Percentiles rank a stretch among this genome's conserved stretches.
Conservation (phyloP, 2,113 vertebrate species). For the Larimichthys crocea region DNA sequence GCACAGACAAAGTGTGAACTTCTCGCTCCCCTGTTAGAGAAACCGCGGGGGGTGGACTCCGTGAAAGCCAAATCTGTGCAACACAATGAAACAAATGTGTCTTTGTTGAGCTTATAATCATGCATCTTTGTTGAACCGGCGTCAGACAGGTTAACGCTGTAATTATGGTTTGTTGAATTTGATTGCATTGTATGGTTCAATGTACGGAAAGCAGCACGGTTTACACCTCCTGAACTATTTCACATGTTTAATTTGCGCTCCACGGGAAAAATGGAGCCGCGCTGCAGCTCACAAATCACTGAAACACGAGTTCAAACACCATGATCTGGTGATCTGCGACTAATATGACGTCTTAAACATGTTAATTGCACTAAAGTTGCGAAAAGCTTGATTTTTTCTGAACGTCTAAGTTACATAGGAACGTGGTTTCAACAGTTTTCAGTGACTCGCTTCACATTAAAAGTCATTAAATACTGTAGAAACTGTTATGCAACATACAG, state of each 20-base stretch:
- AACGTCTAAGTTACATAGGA: too few species aligned
- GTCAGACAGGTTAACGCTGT: neutral
- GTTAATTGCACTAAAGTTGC: too few species aligned
- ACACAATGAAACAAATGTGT: neutral
- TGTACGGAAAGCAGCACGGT: too few species aligned
- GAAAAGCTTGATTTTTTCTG: too few species aligned
- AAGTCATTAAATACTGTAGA: neutral
- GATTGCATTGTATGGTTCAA: neutral
- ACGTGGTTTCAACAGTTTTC: neutral
- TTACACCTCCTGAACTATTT: neutral
- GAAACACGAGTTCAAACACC: too few species aligned
- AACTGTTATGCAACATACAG: too few species aligned
- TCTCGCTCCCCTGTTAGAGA: conserved; percentile 9
- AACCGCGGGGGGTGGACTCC: neutral
- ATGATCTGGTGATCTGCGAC: too few species aligned
- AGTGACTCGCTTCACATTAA: neutral
- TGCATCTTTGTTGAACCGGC: neutral
- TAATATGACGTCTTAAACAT: too few species aligned
- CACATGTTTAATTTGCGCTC: too few species aligned
- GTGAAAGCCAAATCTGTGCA: neutral
- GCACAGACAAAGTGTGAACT: conserved; percentile 6
- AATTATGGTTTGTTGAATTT: neutral
- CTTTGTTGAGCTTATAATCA: neutral
- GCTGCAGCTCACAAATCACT: too few species aligned
- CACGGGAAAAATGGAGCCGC: too few species aligned